Base-by-base conservation (phyloP, 2,888 invertebrate species). In the Himalopsyche tibetana region DNA sequence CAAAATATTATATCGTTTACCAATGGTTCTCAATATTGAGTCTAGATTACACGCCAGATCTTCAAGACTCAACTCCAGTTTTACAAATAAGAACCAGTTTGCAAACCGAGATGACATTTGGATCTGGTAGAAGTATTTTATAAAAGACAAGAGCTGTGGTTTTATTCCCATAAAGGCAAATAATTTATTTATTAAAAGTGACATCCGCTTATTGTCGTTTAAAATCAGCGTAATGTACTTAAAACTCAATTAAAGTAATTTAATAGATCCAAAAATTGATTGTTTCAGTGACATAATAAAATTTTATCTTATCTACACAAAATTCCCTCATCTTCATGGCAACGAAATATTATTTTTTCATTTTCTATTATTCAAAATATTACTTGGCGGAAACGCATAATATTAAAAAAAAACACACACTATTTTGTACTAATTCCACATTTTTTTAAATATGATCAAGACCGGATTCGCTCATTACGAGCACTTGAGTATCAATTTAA, bases 41-140 rank as follows among this genome's bases (percentile, higher is more conserved):
- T 63, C 19, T 63, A 63, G 63, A 63, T 63, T 63, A 63, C 28
- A 63, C 19, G 19, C 19, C 19, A 63, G 63, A 63, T 63, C 63
- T 56, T 19, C 17, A 56, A 56, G 56, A 19, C 56, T 56, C 63
- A 63, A 42, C 63, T 82, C 19, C 45, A 19, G 56, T 55, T 82
- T 63, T 42, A 83, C 82, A 69, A 63, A 83, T 83, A 63, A 83
- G 56, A 83, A 56, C 28, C 69, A 63, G 82, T 42, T 45, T 19
- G 80, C 40, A 42, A 45, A 40, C 40, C 42, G 17, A 83, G 40
- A 19, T 83, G 82, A 83, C 82, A 83, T 55, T 69, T 17, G 63
- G 82, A 83, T 63, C 40, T 45, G 42, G 55, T 63, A 63, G 63
- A 19, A 63, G 19, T 63, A 28, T 63, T 63, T 63, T 63, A 63